Evolutionary conservation across 2,113 vertebrate species (phyloP).

Genomic region (Sinosuthora webbiana): DNA sequence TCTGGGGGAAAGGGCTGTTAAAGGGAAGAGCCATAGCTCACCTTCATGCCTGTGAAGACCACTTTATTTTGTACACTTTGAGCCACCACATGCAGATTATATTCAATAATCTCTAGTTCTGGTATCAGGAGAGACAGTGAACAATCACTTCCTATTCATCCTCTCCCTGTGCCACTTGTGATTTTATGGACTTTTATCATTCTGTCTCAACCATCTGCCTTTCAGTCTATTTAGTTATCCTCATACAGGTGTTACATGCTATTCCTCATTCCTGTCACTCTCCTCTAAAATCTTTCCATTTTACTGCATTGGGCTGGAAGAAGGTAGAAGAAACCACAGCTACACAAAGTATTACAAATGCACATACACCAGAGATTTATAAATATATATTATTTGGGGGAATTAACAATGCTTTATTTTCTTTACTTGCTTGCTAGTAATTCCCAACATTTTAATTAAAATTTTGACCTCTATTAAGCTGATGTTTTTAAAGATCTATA

Average conservation of each 20-base stretch:
- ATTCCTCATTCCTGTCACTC: not conserved
- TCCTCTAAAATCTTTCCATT: not conserved
- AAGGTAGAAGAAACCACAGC: not conserved
- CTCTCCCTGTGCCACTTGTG: not conserved
- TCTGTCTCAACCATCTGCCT: not conserved
- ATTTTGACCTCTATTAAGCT: not conserved
- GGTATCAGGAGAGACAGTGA: not conserved
- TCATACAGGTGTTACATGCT: not conserved
- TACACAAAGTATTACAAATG: not conserved
- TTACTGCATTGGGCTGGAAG: not conserved
- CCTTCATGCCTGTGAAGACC: not conserved
- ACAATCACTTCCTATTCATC: conserved; percentile 3
- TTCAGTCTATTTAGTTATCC: not conserved
- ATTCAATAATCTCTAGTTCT: not conserved
- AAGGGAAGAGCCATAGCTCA: not conserved
- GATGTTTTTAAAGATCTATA: not conserved
- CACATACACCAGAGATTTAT: not conserved
- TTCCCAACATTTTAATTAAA: not conserved
- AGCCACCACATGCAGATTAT: not conserved
- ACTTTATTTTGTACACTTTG: not conserved
- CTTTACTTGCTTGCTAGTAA: not conserved
- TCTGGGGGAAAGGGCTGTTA: not conserved
- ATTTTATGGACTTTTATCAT: conserved; percentile 26
- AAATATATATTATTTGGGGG: not conserved
- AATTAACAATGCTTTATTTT: not conserved